Evolutionary conservation across 2,797 vertebrate genomes (phyloP).

Genomic region (Micropoecilia bifurca): DNA sequence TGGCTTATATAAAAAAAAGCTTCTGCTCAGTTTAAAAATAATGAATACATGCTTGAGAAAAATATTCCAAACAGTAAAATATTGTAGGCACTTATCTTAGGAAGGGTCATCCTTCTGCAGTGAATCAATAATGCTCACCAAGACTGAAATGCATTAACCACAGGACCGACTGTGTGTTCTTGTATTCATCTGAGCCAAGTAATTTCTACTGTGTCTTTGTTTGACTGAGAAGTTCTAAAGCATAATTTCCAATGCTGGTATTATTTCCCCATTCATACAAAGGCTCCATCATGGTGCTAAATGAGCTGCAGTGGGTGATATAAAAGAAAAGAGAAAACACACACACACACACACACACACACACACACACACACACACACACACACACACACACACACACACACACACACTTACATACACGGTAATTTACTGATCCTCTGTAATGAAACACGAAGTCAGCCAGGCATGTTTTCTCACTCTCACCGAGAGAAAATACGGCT

Average conservation of each 20-base stretch:
- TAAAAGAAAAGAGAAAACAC: conserved; percentile 26
- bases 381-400: conserved; percentile 20
- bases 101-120: conserved; percentile 44
- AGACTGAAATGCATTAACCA: conserved; percentile 35
- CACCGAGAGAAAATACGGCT: conserved; percentile 64
- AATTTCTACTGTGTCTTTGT: conserved; percentile 48
- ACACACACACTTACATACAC: conserved; percentile 32
- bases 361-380: conserved; percentile 22
- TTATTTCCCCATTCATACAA: conserved; percentile 60
- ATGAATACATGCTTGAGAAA: conserved; percentile 24
- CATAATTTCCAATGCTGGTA: conserved; percentile 44
- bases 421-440: conserved; percentile 70
- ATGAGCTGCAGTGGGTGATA: conserved; percentile 62
- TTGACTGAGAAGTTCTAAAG: conserved; percentile 44
- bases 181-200: conserved; percentile 38
- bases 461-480: conserved; percentile 68
- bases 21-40: conserved; percentile 16
- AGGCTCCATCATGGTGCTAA: conserved; percentile 63
- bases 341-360: conserved; percentile 33
- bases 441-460: conserved; percentile 73
- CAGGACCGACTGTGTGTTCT: conserved; percentile 28
- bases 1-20: background rate
- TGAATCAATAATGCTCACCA: conserved; percentile 31
- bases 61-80: conserved; percentile 21
- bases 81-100: conserved; percentile 8